Conservation (phyloP, 2,797 vertebrate species). For the Mormyrus hasselquistii region DNA sequence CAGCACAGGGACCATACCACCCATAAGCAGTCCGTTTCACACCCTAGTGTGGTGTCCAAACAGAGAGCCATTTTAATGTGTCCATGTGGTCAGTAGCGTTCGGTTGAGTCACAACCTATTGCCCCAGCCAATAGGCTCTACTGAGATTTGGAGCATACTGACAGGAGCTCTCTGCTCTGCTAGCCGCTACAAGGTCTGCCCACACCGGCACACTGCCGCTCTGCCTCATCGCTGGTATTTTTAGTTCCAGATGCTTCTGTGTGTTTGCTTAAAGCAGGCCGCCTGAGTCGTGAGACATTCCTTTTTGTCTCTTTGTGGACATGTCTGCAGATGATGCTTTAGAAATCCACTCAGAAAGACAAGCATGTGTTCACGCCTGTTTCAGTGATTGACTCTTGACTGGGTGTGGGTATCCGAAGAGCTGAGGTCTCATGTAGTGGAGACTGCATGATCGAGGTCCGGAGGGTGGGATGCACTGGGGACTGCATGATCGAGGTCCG, state of each 20-base stretch:
- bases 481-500: too few relatives aligned
- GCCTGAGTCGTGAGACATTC: not conserved
- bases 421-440: not conserved
- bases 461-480: not conserved
- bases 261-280: not conserved
- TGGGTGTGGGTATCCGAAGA: not conserved
- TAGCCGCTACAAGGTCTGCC: not conserved
- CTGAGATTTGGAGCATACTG: not conserved
- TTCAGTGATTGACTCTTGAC: not conserved
- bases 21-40: not conserved
- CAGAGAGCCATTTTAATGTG: not conserved
- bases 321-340: not conserved
- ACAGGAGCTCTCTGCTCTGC: not conserved
- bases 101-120: not conserved
- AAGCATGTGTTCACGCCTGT: not conserved
- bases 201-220: not conserved
- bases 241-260: not conserved
- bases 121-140: not conserved
- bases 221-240: slow-evolving; percentile 4
- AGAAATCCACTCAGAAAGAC: not conserved
- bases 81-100: not conserved
- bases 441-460: not conserved
- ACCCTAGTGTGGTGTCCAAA: not conserved
- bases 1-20: not conserved
- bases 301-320: not conserved